A percentile compares a stretch with the other conserved stretches of the same genome.
phyloP scores from a whole-genome alignment of 2,113 vertebrate genomes.

The Atlantisia rogersi region DNA sequence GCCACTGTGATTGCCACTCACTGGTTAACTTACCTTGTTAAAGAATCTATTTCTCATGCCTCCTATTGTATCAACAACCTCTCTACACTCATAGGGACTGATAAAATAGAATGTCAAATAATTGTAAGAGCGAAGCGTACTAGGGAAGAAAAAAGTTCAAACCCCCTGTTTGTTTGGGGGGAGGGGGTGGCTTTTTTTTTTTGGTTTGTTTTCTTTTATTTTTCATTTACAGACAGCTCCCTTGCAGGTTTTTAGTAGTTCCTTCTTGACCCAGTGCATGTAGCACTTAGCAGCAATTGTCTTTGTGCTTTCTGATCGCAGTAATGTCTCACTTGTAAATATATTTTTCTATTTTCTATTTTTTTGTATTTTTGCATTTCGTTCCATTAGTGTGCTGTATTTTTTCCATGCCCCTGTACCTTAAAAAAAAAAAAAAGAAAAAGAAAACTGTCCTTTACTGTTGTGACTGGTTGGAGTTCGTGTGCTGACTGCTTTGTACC shows the following conservation, averaged over 20 bases:
- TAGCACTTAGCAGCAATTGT: slow-evolving; percentile 77
- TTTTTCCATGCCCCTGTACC: slow-evolving; percentile 74
- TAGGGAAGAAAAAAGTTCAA: slow-evolving; percentile 67
- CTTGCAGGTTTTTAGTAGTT: slow-evolving; percentile 69
- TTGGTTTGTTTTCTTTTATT: background rate
- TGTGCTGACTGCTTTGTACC: slow-evolving; percentile 63
- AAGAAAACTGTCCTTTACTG: slow-evolving; percentile 69
- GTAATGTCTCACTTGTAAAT: slow-evolving; percentile 88
- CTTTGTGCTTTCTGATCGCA: slow-evolving; percentile 81
- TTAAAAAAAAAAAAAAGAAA: slow-evolving; percentile 40
- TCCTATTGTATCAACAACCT: background rate
- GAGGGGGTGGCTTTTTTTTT: background rate
- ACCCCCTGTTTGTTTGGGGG: slow-evolving; percentile 19
- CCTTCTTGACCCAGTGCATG: slow-evolving; percentile 79
- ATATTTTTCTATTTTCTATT: slow-evolving; percentile 87
- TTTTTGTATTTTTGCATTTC: slow-evolving; percentile 81
- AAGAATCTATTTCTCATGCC: slow-evolving; percentile 9
- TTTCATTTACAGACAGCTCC: slow-evolving; percentile 54
- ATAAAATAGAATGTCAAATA: background rate
- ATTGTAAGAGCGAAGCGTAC: background rate
- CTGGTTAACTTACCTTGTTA: slow-evolving; percentile 7
- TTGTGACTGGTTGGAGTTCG: slow-evolving; percentile 74
- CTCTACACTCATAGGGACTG: background rate
- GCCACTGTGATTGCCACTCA: background rate
- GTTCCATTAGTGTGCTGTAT: slow-evolving; percentile 84